Evolutionary conservation across 92 coral and sea anemone species (phyloP), one percentile per base, ranked within the genome.

Genomic region (Zoanthus sansibaricus): DNA sequence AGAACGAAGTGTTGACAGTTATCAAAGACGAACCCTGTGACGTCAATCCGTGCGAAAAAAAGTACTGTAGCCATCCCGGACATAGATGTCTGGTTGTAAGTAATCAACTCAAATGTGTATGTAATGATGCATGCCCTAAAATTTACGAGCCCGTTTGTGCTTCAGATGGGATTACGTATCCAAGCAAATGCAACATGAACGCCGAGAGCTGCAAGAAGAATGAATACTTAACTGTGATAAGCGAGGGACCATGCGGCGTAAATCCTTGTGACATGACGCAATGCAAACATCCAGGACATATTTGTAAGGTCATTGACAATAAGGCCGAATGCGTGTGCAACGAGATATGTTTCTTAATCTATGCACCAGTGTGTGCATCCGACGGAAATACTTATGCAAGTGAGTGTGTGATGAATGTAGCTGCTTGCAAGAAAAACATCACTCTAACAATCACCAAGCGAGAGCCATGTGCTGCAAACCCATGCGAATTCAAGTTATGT

Each of bases 131-230:
- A 4, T 96, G 99, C 69, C 89, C 95, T 12, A 51, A 25, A 0
- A 87, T 86, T 48, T 87, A 71, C 18, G 83, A 21, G 10, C 98
- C 98, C 6, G 98, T 95, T 9, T 96, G 99, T 80, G 99, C 93
- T 11, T 88, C 94, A 15, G 90, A 95, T 66, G 94, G 89, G 32
- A 87, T 48, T 6, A 94, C 98, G 0, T 95, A 95, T 71, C 58
- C 92, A 4, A 95, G 92, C 80, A 49, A 79, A 48, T 95, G 98
- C 72, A 55, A 33, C 45, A 70, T 95, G 90, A 90, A 92, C 20
- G 82, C 74, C 11, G 94, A 89, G 18, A 93, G 93, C 2, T 95
- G 98, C 52, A 91, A 87, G 55, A 89, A 80, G 45, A 42, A 66
- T 32, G 85, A 64, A 80, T 14, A 64, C 33, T 66, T 80, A 30